phyloP scores from a whole-genome alignment of 2,888 invertebrate genomes.

The Bimastos eiseni region DNA sequence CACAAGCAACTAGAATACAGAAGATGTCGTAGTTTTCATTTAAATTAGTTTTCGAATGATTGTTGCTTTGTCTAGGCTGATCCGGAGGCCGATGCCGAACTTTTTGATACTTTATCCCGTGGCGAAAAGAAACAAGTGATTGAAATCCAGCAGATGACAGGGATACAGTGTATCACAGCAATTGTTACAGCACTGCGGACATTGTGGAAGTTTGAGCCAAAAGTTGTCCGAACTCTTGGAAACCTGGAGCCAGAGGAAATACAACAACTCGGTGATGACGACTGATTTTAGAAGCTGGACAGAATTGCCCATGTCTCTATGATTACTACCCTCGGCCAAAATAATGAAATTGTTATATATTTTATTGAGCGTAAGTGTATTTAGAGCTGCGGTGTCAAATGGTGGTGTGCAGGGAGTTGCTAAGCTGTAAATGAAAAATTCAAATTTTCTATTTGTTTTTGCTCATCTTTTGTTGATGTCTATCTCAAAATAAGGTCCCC shows the following conservation, averaged over 20 bases:
- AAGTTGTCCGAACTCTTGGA: conserved; percentile 17
- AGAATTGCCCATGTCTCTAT: neutral
- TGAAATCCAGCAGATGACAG: conserved; percentile 16
- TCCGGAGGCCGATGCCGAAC: neutral
- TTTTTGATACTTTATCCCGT: neutral
- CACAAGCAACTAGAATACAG: too few relatives aligned
- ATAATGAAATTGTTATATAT: neutral
- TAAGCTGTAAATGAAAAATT: too few relatives aligned
- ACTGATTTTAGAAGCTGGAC: neutral
- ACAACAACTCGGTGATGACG: neutral
- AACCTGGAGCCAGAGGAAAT: conserved; percentile 14
- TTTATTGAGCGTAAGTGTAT: neutral
- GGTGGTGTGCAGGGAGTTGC: too few relatives aligned
- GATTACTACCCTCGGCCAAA: neutral
- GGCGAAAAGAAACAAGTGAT: conserved; percentile 10
- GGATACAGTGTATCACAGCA: neutral
- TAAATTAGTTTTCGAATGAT: neutral
- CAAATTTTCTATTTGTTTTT: too few relatives aligned
- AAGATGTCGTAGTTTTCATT: too few relatives aligned
- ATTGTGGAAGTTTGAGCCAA: conserved; percentile 16
- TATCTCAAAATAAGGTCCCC: too few relatives aligned
- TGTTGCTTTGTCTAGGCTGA: neutral
- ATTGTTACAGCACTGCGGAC: conserved; percentile 6
- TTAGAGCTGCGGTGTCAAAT: too few relatives aligned
- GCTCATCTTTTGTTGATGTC: too few relatives aligned